Evolutionary conservation across 2,113 vertebrate genomes (phyloP).

Genomic region (Salvelinus fontinalis): DNA sequence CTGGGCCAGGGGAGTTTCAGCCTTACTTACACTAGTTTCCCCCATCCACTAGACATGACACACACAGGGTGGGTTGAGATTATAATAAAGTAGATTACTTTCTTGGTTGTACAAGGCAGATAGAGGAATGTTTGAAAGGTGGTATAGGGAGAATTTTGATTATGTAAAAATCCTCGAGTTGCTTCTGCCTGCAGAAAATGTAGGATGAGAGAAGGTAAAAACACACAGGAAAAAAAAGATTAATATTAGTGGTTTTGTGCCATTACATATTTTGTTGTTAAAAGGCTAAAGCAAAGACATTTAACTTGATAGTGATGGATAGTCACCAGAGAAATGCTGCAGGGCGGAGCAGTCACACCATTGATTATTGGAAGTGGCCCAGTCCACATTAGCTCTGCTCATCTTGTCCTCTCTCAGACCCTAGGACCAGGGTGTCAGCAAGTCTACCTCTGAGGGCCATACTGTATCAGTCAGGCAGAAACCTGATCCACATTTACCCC

Average conservation of each 20-base stretch:
- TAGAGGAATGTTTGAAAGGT: neutral
- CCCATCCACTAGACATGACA: neutral
- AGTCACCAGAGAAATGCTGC: neutral
- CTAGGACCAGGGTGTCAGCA: constrained; percentile 1
- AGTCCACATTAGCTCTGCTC: neutral
- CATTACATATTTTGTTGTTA: too few species aligned
- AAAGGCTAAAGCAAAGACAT: neutral
- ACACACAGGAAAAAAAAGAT: too few species aligned
- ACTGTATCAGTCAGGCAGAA: constrained; percentile 15
- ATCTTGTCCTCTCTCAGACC: constrained; percentile 3
- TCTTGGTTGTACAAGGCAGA: neutral
- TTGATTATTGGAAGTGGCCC: constrained; percentile 2
- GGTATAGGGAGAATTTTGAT: neutral
- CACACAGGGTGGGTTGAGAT: neutral
- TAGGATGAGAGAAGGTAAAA: neutral
- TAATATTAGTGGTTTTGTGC: too few species aligned
- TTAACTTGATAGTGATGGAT: neutral
- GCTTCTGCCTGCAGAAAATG: too few species aligned
- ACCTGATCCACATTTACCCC: constrained; percentile 18
- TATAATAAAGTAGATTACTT: neutral
- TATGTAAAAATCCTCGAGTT: neutral
- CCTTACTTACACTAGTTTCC: neutral
- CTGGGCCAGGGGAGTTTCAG: too few species aligned
- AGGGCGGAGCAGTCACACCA: neutral
- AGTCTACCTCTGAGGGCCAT: neutral